Conservation (phyloP, 2,888 invertebrate genomes). For the Caenorhabditis sp. region DNA sequence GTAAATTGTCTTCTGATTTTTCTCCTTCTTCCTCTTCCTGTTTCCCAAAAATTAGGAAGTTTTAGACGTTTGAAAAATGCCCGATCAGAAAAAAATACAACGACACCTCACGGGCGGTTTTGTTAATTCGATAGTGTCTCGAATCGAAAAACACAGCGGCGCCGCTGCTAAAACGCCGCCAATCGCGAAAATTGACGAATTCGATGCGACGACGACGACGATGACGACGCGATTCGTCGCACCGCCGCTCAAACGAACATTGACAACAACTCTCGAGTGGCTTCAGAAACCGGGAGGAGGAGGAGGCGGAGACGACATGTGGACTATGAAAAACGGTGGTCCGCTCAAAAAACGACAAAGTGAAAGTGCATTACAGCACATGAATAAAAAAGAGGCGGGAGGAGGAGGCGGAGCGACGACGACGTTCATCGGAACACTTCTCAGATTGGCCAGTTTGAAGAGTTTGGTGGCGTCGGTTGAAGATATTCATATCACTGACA, state of each 20-base stretch:
- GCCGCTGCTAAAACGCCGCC: slow-evolving; percentile 8
- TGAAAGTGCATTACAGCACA: slow-evolving; percentile 20
- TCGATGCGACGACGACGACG: slow-evolving; percentile 27
- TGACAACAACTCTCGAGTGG: slow-evolving; percentile 5
- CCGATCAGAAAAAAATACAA: too few species aligned
- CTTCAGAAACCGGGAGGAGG: background rate
- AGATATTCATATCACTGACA: background rate
- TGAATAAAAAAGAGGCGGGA: background rate
- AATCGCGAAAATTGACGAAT: slow-evolving; percentile 35
- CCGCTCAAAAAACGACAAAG: slow-evolving; percentile 42
- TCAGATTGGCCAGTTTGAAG: slow-evolving; percentile 28
- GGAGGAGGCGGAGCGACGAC: too few species aligned
- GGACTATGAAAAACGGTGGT: slow-evolving; percentile 16
- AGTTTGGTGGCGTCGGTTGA: background rate
- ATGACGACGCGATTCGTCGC: background rate
- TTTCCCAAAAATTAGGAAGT: too few species aligned
- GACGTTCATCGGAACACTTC: slow-evolving; percentile 37
- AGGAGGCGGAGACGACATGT: too few species aligned
- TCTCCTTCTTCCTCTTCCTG: too few species aligned
- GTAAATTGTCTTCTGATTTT: too few species aligned
- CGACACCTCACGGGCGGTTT: background rate
- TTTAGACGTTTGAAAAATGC: too few species aligned
- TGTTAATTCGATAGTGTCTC: background rate
- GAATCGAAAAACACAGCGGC: background rate
- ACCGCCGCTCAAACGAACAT: slow-evolving; percentile 32